Conservation (phyloP, 2,113 vertebrate species). For the Eubucco bourcierii region DNA sequence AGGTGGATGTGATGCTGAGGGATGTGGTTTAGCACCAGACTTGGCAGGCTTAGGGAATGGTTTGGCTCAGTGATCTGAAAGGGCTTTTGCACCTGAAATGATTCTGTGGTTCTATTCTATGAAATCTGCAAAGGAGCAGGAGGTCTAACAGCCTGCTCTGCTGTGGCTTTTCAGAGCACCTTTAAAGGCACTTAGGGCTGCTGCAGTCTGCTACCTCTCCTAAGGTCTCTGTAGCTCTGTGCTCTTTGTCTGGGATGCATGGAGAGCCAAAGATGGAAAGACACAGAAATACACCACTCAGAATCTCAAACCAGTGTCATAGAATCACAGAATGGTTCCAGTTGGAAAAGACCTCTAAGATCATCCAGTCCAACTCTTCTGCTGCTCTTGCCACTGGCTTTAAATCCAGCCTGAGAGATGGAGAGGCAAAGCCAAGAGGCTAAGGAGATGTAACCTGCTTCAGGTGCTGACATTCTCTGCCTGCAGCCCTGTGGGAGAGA, state of each 20-base stretch:
- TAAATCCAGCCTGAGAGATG: neutral
- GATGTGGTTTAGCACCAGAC: too few relatives aligned
- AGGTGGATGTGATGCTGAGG: neutral
- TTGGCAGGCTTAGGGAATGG: too few relatives aligned
- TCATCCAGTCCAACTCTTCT: neutral
- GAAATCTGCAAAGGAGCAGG: neutral
- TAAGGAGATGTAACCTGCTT: neutral
- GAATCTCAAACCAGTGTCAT: neutral
- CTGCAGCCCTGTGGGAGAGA: neutral
- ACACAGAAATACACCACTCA: neutral
- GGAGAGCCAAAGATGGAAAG: neutral
- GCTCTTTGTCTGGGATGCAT: neutral
- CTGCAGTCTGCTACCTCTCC: neutral
- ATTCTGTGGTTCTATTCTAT: too few relatives aligned
- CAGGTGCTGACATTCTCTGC: neutral
- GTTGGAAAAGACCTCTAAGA: too few relatives aligned
- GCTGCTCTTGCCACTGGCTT: neutral
- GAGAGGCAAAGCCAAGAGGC: neutral
- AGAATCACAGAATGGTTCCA: too few relatives aligned
- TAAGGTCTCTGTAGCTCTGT: neutral
- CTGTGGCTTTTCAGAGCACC: neutral
- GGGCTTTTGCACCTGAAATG: too few relatives aligned
- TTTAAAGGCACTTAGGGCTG: neutral
- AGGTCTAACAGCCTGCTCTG: neutral
- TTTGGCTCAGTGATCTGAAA: too few relatives aligned